phyloP scores from a whole-genome alignment of 2,113 vertebrate genomes.

The Mesocricetus auratus region DNA sequence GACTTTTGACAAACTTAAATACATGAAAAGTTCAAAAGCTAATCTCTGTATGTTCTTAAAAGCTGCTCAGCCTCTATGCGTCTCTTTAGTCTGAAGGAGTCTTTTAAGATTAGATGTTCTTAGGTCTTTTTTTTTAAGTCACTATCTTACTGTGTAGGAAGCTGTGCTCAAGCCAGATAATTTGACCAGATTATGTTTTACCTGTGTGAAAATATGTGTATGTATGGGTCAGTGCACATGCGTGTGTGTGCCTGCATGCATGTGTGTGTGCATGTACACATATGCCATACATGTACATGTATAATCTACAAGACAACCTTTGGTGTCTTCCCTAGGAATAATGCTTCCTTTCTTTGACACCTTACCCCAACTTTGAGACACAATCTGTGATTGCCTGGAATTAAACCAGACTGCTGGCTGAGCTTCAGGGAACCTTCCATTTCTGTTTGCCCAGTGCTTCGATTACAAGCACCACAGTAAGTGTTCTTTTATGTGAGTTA shows the following conservation, averaged over 20 bases:
- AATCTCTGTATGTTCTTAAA: background rate
- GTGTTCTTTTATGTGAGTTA: background rate
- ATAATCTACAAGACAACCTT: background rate
- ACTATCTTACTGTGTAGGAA: background rate
- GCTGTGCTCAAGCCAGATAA: background rate
- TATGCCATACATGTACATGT: background rate
- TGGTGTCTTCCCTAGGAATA: background rate
- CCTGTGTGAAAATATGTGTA: too few relatives aligned
- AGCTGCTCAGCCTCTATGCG: background rate
- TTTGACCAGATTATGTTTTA: conserved; percentile 36
- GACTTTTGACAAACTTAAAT: conserved; percentile 48
- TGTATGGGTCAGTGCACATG: background rate
- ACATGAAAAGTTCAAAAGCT: background rate
- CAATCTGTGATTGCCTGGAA: background rate
- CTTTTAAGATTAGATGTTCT: background rate
- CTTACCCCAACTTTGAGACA: background rate
- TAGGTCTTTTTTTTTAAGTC: conserved; percentile 18
- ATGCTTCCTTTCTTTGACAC: background rate
- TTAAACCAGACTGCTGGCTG: background rate
- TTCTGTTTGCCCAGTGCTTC: background rate
- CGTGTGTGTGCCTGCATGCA: background rate
- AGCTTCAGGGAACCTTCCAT: too few relatives aligned
- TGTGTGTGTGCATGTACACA: background rate
- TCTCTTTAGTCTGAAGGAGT: background rate
- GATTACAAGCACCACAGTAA: background rate